These are phyloP conservation scores for Corapipo altera DNA, from an alignment of 2,113 vertebrate species.

Conservation along the genomic window DNA sequence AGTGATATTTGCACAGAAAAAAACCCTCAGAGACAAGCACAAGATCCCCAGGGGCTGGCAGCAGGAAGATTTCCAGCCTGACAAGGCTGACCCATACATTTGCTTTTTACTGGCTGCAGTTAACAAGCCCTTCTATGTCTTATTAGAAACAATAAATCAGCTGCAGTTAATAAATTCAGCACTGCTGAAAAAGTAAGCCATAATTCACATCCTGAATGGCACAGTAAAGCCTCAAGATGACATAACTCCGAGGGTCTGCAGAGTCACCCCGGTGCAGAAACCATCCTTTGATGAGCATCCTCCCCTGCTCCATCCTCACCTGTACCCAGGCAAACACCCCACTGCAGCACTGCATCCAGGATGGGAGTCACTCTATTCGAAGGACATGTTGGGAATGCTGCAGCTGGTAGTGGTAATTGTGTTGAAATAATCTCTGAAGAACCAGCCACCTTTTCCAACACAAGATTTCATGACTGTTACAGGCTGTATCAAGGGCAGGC, in stretches of 20 bases:
- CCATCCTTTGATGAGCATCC: accelerated
- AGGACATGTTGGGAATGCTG: background rate
- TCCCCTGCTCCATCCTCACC: background rate
- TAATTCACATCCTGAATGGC: background rate
- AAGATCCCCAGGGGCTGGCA: background rate
- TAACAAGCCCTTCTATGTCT: background rate
- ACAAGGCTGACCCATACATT: background rate
- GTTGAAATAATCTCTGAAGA: background rate
- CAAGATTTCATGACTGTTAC: background rate
- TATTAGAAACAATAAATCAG: background rate
- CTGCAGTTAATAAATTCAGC: conserved; percentile 33
- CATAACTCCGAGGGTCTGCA: background rate
- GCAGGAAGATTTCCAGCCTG: background rate
- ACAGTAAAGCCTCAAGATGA: background rate
- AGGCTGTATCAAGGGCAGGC: background rate
- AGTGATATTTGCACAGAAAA: background rate
- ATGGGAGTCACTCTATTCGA: accelerated
- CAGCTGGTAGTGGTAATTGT: background rate
- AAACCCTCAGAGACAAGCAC: background rate
- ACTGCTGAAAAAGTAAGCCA: background rate
- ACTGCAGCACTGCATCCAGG: background rate
- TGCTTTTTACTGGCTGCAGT: background rate
- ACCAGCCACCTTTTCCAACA: background rate
- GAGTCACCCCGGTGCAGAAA: background rate
- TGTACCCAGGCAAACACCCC: background rate